These are phyloP conservation scores for Leptinotarsa peninsularis DNA, from an alignment of 2,888 invertebrate genomes.

Conservation along the genomic window DNA sequence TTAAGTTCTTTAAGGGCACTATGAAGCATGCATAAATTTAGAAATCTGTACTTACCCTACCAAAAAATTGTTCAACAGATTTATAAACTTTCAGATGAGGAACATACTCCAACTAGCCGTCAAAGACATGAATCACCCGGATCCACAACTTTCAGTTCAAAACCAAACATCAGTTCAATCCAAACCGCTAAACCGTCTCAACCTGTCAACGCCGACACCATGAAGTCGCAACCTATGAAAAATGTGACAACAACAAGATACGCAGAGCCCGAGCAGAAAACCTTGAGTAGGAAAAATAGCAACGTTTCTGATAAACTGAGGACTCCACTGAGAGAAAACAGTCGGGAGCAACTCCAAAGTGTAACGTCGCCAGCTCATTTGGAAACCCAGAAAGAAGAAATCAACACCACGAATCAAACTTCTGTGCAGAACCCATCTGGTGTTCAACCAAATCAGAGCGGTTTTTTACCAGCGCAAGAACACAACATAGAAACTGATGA, in stretches of 20 bases:
- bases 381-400: slow-evolving; percentile 1
- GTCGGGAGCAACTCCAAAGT: slow-evolving; percentile 39
- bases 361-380: neutral
- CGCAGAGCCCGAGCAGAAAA: slow-evolving; percentile 1
- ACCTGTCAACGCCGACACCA: slow-evolving; percentile 15
- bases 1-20: neutral
- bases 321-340: slow-evolving; percentile 47
- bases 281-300: slow-evolving; percentile 53
- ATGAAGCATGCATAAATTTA: neutral
- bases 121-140: slow-evolving; percentile 55
- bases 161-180: slow-evolving; percentile 45
- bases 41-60: neutral
- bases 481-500: slow-evolving; percentile 15
- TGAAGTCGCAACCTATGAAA: slow-evolving; percentile 11
- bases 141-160: slow-evolving; percentile 20
- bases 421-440: slow-evolving; percentile 18
- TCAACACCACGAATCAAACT: slow-evolving; percentile 33
- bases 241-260: neutral
- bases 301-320: slow-evolving; percentile 46
- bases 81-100: slow-evolving; percentile 53
- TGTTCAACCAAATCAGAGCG: neutral
- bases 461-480: slow-evolving; percentile 14
- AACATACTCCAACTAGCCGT: slow-evolving; percentile 55
- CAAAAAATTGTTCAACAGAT: slow-evolving; percentile 1
- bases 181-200: slow-evolving; percentile 27